Base-by-base conservation (phyloP, 2,113 vertebrate species). In the Cephalopterus ornatus region DNA sequence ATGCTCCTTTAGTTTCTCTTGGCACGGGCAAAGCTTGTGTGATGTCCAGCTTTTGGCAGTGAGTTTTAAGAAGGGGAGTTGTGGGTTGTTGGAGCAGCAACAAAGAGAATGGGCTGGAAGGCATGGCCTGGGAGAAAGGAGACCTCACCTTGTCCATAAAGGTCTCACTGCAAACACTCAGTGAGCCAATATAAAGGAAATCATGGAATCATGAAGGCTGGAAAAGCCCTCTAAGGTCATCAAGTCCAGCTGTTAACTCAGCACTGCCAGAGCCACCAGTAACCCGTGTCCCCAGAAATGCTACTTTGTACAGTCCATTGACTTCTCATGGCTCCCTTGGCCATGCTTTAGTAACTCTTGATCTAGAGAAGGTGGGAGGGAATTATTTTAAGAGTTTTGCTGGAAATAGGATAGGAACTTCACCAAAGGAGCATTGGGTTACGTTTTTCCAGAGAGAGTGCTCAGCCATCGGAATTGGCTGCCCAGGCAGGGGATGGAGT, bases 81-180 rank as follows among this genome's bases (percentile, higher is more conserved):
- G 35, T 68, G 67, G 39, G 58, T 33, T 8, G 5, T 32, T 67
- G 9, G 19, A 8, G 46, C 0, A 5, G n/a, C 14, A 58, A 8
- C 26, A 52, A 83, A 53, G 44, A 58, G 61, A 70, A 26, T 0
- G 4, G 37, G 21, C 49, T 84, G 8, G 72, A 88, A 86, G 32
- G 46, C 3, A 0, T 10, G 35, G 18, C 8, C 52, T 4, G 8
- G 19, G 72, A 77, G 24, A n/a, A n/a, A 12, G 70, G 52, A 35
- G 44, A 70, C 11, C 58, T 77, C 39, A 30, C 9, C 2, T 39
- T 15, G 13, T 26, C 33, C 30, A 32, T 27, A 18, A n/a, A 72
- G 49, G 20, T 39, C 44, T 80, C 1, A 0, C 33, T 84, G 49
- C 27, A 68, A 47, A 30, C 2, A 1, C 19, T 77, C 0, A 0